phyloP scores from a whole-genome alignment of 2,113 vertebrate genomes.

The Saccopteryx bilineata region DNA sequence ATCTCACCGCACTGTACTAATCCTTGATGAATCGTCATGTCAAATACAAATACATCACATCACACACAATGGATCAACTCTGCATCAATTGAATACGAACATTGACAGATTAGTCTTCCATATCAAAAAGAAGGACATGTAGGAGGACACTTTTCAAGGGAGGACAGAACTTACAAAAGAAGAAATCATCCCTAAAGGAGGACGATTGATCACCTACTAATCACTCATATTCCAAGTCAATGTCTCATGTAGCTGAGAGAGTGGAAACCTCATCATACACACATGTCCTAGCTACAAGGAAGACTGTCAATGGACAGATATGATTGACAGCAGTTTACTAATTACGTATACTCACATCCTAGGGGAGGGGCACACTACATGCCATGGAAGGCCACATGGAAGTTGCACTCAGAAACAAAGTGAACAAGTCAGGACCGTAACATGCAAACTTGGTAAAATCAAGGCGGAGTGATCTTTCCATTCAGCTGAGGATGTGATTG shows the following conservation, averaged over 20 bases:
- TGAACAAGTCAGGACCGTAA: neutral
- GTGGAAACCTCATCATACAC: neutral
- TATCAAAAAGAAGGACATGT: too few species aligned
- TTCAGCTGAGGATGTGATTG: neutral
- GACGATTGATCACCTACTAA: neutral
- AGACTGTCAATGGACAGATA: neutral
- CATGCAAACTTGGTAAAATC: neutral
- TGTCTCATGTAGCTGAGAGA: neutral
- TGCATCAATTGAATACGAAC: too few species aligned
- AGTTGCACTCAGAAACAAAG: neutral
- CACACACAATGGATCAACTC: too few species aligned
- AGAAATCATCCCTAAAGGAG: too few species aligned
- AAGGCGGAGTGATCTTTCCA: neutral
- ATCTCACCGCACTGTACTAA: too few species aligned
- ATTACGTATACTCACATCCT: neutral
- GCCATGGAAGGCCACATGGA: neutral
- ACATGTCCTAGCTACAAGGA: neutral
- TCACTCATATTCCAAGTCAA: neutral
- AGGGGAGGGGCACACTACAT: neutral
- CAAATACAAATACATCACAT: too few species aligned
- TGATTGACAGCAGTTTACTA: neutral
- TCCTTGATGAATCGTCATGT: too few species aligned
- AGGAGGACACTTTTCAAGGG: too few species aligned
- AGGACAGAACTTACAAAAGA: too few species aligned
- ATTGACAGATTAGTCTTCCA: too few species aligned